Evolutionary conservation across 1,140 invertebrate species (phyloP).

Genomic region (Hermetia illucens): DNA sequence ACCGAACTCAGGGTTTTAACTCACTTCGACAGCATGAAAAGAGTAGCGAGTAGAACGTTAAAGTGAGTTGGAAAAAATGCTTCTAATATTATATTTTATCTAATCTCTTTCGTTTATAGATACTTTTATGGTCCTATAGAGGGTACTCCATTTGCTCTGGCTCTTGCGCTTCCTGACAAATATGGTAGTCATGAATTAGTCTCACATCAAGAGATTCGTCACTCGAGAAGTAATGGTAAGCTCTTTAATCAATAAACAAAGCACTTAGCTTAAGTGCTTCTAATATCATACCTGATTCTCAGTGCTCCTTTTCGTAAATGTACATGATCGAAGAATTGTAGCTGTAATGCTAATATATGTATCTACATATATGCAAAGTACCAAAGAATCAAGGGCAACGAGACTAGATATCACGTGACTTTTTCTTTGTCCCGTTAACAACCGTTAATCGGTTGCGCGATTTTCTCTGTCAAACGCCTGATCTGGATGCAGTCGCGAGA

Average conservation of each 20-base stretch:
- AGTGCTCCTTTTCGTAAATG: too few relatives aligned
- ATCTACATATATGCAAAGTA: too few relatives aligned
- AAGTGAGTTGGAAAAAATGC: conserved; percentile 6
- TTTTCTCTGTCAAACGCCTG: too few relatives aligned
- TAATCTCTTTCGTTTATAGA: conserved; percentile 34
- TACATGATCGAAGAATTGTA: too few relatives aligned
- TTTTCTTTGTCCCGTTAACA: too few relatives aligned
- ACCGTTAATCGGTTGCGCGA: too few relatives aligned
- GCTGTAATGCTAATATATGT: too few relatives aligned
- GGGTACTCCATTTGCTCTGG: conserved; percentile 74
- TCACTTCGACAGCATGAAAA: conserved; percentile 72
- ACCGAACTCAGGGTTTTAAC: conserved; percentile 70
- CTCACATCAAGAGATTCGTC: conserved; percentile 67
- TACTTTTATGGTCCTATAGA: conserved; percentile 75
- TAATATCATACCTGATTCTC: too few relatives aligned
- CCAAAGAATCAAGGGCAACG: too few relatives aligned
- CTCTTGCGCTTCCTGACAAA: conserved; percentile 66
- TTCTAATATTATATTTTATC: not conserved
- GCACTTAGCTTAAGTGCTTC: too few relatives aligned
- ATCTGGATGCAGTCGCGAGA: too few relatives aligned
- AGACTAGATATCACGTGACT: too few relatives aligned
- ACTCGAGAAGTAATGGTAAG: conserved; percentile 53
- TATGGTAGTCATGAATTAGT: conserved; percentile 71
- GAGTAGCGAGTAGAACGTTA: conserved; percentile 35
- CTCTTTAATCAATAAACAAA: conserved; percentile 5